phyloP scores from a whole-genome alignment of 2,113 vertebrate genomes.

The Lepus americanus region DNA sequence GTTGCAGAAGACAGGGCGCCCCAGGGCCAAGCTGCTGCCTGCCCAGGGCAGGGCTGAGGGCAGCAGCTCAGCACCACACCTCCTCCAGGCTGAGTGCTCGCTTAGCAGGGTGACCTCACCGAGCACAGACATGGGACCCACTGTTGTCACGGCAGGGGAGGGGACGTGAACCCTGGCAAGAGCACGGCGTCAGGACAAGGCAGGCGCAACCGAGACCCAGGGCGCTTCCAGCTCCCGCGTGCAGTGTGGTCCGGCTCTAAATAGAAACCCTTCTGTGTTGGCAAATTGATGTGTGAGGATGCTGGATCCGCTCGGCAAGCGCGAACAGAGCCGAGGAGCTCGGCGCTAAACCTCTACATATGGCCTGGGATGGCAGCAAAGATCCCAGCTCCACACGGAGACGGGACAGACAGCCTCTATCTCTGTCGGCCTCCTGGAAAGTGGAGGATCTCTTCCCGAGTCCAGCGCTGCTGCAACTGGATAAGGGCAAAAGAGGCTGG shows the following conservation, averaged over 20 bases:
- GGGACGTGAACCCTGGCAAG: neutral
- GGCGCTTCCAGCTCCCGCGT: constrained; percentile 17
- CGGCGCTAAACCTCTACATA: constrained; percentile 14
- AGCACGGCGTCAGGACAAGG: neutral
- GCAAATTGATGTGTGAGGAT: constrained; percentile 32
- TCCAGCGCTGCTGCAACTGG: neutral
- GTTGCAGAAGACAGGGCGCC: neutral
- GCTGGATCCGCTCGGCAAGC: neutral
- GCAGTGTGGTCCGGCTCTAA: constrained; percentile 45
- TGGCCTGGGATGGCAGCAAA: constrained; percentile 44
- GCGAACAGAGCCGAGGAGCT: constrained; percentile 23
- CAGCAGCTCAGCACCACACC: neutral
- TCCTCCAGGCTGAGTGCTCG: neutral
- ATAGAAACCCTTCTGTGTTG: constrained; percentile 66
- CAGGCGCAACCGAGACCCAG: neutral
- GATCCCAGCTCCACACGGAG: neutral
- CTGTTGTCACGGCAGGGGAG: neutral
- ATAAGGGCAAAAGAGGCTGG: neutral
- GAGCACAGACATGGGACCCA: neutral
- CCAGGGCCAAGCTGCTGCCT: neutral
- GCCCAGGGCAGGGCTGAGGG: neutral
- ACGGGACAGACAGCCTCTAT: neutral
- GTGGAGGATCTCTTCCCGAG: neutral
- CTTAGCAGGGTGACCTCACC: neutral
- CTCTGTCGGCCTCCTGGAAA: constrained; percentile 51